A percentile compares a stretch with the other conserved stretches of the same genome.
phyloP scores from a whole-genome alignment of 2,888 invertebrate genomes.

The Bembecia ichneumoniformis region DNA sequence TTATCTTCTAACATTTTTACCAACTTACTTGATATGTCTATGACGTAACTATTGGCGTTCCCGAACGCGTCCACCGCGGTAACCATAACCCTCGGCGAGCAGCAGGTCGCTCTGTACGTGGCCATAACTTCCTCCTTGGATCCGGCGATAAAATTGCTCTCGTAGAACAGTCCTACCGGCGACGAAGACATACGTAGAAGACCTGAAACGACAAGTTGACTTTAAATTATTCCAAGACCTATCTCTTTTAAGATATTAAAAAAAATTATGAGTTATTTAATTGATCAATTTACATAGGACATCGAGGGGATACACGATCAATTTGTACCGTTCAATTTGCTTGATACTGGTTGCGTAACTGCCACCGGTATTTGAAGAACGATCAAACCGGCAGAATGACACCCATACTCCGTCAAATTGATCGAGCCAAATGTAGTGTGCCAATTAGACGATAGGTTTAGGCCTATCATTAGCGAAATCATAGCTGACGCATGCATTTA shows the following conservation, averaged over 20 bases:
- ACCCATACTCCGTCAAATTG: too few species aligned
- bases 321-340: too few species aligned
- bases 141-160: slow-evolving; percentile 76
- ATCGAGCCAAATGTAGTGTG: too few species aligned
- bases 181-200: slow-evolving; percentile 72
- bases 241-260: too few species aligned
- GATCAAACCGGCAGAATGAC: too few species aligned
- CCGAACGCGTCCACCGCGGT: slow-evolving; percentile 79
- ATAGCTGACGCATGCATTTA: too few species aligned
- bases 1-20: background rate
- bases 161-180: slow-evolving; percentile 75
- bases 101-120: slow-evolving; percentile 81
- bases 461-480: too few species aligned
- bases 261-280: too few species aligned
- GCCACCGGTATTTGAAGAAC: too few species aligned
- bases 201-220: slow-evolving; percentile 37
- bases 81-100: slow-evolving; percentile 77
- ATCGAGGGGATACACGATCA: background rate
- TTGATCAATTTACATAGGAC: background rate
- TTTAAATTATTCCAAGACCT: too few species aligned
- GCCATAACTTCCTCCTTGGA: slow-evolving; percentile 76
- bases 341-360: too few species aligned
- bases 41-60: slow-evolving; percentile 74
- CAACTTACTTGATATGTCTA: slow-evolving; percentile 70
- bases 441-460: too few species aligned